Conservation (phyloP, 2,888 invertebrate species). For the Prenolepis imparis region DNA sequence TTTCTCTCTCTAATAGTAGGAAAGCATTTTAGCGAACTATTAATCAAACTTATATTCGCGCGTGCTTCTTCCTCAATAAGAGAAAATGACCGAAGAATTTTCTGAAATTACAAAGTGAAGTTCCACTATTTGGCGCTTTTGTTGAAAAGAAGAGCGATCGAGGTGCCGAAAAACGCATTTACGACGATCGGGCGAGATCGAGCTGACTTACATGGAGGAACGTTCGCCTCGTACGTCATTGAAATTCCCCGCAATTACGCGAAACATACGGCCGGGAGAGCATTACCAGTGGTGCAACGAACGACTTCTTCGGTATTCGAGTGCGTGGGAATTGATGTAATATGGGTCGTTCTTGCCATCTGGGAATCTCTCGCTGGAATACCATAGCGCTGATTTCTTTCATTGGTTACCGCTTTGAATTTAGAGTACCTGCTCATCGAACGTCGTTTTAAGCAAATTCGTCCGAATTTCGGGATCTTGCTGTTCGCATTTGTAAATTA, state of each 20-base stretch:
- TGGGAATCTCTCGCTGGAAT: slow-evolving; percentile 51
- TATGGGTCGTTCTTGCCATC: slow-evolving; percentile 55
- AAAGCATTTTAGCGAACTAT: slow-evolving; percentile 39
- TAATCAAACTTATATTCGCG: slow-evolving; percentile 43
- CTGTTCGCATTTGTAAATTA: slow-evolving; percentile 31
- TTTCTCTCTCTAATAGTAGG: neutral
- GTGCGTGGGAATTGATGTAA: slow-evolving; percentile 48
- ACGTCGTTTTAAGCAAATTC: slow-evolving; percentile 24
- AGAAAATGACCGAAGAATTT: slow-evolving; percentile 34
- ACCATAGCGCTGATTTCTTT: slow-evolving; percentile 52
- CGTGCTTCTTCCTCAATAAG: slow-evolving; percentile 2
- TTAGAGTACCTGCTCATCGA: slow-evolving; percentile 47
- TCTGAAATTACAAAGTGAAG: slow-evolving; percentile 45
- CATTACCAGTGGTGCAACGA: slow-evolving; percentile 50
- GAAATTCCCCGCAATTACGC: slow-evolving; percentile 60
- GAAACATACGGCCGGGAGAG: slow-evolving; percentile 52
- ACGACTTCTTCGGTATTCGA: slow-evolving; percentile 57
- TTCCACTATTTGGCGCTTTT: slow-evolving; percentile 28
- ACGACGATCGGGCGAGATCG: slow-evolving; percentile 38
- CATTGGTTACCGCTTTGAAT: slow-evolving; percentile 57
- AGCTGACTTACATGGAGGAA: slow-evolving; percentile 41
- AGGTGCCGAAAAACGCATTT: slow-evolving; percentile 34
- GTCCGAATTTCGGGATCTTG: slow-evolving; percentile 9
- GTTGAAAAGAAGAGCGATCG: slow-evolving; percentile 25
- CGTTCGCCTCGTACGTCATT: slow-evolving; percentile 56